phyloP scores from a whole-genome alignment of 2,113 vertebrate genomes.

The Sander lucioperca region DNA sequence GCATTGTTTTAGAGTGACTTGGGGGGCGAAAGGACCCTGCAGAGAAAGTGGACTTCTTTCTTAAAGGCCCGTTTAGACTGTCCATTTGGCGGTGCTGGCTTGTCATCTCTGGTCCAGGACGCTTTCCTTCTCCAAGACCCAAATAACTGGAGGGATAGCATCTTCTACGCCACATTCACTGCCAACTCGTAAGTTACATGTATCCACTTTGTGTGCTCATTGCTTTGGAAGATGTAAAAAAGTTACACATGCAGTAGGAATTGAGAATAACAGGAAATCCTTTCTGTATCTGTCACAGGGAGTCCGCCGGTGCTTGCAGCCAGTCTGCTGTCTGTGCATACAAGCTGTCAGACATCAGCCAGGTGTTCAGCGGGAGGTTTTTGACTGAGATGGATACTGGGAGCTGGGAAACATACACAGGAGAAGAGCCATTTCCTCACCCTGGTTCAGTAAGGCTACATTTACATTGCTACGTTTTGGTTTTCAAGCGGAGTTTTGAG shows the following conservation, averaged over 20 bases:
- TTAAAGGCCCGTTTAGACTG: conserved; percentile 45
- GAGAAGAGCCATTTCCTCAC: conserved; percentile 12
- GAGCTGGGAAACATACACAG: conserved; percentile 34
- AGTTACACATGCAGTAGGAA: background rate
- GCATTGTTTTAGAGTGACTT: conserved; percentile 37
- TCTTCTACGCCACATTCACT: conserved; percentile 38
- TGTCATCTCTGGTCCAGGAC: conserved; percentile 8
- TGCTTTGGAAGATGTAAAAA: background rate
- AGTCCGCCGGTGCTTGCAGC: conserved; percentile 3
- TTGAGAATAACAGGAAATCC: background rate
- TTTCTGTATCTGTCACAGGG: conserved; percentile 6
- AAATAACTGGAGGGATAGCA: conserved; percentile 9
- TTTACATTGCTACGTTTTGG: no score
- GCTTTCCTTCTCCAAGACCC: conserved; percentile 35
- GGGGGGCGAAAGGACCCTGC: conserved; percentile 21
- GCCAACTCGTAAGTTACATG: conserved; percentile 18
- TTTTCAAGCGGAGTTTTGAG: no score
- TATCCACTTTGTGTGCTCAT: background rate
- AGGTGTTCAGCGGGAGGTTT: conserved; percentile 46
- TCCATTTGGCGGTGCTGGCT: conserved; percentile 24
- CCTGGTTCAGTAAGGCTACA: conserved; percentile 16
- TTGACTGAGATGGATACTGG: conserved; percentile 1
- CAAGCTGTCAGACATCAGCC: conserved; percentile 46
- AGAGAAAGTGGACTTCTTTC: conserved; percentile 44
- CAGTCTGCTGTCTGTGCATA: conserved; percentile 54